Evolutionary conservation across 2,888 invertebrate genomes (phyloP), one percentile per base, ranked within the genome.

Genomic region (Sipha maydis): DNA sequence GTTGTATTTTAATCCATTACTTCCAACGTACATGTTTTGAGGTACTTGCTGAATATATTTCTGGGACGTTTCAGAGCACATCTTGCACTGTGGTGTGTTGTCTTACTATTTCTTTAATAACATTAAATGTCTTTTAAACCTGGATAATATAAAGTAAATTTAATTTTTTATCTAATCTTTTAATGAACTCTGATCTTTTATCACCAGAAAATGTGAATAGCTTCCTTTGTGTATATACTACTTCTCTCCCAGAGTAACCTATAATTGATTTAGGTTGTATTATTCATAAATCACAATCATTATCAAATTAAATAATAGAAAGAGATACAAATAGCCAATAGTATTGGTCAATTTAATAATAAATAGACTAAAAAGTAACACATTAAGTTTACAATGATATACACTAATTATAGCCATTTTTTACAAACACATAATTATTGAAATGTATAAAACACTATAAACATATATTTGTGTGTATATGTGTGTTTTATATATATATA

Each of bases 131-230:
- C 76, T 75, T 38, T 76, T 56, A 61, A 75, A 84, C 56, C 73
- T 84, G 73, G 34, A n/a, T 80, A 9, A 38, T 80, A n/a, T 67
- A 28, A 61, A 25, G 61, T 75, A 76, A 75, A 69, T 67, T 69
- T 25, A 31, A 48, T 17, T 8, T 38, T 76, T 85, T 85, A 85
- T 85, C 84, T 77, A 85, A 76, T 85, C 38, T 75, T 38, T 67
- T 19, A 17, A 71, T 77, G 77, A 85, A 76, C 84, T 85, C 34
- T 85, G 84, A 85, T 67, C 84, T 85, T 77, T 77, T 76, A 85
- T 85, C 84, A 31, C 34, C 48, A 41, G 28, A 41, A 71, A 41
- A 77, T 67, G 21, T 67, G 77, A 77, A 85, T 84, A 61, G 28
- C 28, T 82, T 83, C 56, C 56, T 83, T 83, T 83, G 83, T 83